phyloP scores from a whole-genome alignment of 2,888 invertebrate genomes.

The Agapostemon virescens region DNA sequence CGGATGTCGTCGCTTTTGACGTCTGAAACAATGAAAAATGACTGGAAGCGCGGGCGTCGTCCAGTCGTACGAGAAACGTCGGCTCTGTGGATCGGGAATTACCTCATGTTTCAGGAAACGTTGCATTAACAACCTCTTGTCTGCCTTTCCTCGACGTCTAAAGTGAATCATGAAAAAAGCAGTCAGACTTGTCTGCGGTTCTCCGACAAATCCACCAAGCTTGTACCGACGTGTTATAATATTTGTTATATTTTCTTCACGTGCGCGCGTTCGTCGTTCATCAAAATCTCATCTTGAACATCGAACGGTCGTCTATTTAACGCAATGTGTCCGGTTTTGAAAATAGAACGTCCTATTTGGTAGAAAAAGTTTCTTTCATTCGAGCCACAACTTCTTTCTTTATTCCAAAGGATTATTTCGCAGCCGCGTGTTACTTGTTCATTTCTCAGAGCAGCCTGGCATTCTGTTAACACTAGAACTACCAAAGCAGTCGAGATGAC shows the following conservation, averaged over 20 bases:
- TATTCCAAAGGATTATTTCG: too few species aligned
- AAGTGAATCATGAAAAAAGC: slow-evolving; percentile 14
- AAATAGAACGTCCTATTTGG: background rate
- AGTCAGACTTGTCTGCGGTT: slow-evolving; percentile 21
- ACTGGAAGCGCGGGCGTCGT: slow-evolving; percentile 67
- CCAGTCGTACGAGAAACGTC: slow-evolving; percentile 58
- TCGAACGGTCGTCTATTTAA: background rate
- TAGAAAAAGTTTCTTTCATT: too few species aligned
- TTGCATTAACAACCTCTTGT: slow-evolving; percentile 61
- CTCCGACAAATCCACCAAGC: background rate
- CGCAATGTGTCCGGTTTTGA: background rate
- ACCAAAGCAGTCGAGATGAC: too few species aligned
- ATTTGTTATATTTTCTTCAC: background rate
- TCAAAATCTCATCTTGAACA: background rate
- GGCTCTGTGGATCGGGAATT: slow-evolving; percentile 57
- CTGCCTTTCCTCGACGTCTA: slow-evolving; percentile 24
- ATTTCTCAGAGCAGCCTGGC: too few species aligned
- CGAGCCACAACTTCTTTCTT: too few species aligned
- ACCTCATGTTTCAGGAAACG: slow-evolving; percentile 69
- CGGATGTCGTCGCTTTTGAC: slow-evolving; percentile 59
- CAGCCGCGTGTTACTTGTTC: too few species aligned
- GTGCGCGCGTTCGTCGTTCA: background rate
- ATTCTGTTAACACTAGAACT: too few species aligned
- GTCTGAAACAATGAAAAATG: slow-evolving; percentile 59
- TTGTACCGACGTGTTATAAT: background rate